Conservation (phyloP, 2,797 vertebrate genomes). For the Botia almorhae region DNA sequence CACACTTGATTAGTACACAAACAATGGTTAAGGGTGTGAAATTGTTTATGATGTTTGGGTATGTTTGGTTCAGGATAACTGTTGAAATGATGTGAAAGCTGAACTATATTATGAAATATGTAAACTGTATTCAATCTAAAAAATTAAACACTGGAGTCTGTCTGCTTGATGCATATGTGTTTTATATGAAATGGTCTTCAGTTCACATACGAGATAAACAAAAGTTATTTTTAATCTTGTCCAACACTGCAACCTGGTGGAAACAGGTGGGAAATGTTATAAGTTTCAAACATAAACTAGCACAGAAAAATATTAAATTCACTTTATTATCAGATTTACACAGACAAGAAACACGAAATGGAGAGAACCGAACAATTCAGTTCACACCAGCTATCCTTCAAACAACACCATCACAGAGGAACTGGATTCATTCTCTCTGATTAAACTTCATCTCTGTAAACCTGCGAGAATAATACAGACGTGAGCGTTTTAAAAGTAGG, state of each 20-base stretch:
- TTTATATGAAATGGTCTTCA: neutral
- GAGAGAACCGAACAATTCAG: neutral
- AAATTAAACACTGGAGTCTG: neutral
- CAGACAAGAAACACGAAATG: neutral
- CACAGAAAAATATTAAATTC: neutral
- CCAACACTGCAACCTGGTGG: constrained; percentile 32
- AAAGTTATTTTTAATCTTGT: neutral
- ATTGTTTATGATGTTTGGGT: neutral
- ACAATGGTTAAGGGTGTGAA: neutral
- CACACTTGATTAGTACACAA: neutral
- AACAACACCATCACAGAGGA: neutral
- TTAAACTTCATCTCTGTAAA: constrained; percentile 10
- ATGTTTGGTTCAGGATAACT: neutral
- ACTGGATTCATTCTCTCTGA: neutral
- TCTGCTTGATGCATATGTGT: neutral
- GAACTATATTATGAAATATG: neutral
- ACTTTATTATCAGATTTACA: constrained; percentile 40
- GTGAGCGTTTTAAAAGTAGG: neutral
- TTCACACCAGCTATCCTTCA: neutral
- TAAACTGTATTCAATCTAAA: neutral
- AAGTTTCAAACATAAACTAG: neutral
- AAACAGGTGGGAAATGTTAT: neutral
- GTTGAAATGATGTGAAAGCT: neutral
- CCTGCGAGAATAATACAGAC: neutral
- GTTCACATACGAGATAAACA: neutral